Base-by-base conservation (phyloP, 1,140 invertebrate species). In the Lamellibrachia luymesi region DNA sequence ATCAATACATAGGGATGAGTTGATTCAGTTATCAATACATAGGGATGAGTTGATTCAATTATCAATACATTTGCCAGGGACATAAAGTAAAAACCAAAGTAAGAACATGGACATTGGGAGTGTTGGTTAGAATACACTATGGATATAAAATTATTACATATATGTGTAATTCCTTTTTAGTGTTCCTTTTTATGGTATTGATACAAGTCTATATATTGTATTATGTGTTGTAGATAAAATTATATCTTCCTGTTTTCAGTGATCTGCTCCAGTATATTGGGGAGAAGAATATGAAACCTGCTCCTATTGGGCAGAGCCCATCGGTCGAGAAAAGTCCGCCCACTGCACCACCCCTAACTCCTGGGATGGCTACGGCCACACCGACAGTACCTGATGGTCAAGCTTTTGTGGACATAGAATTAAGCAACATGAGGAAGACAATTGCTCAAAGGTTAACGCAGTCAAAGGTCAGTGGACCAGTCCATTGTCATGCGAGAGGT, bases 361-460 rank as follows among this genome's bases (percentile, higher is more conserved):
- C 95, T 56, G 92, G 94, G 27, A 1, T 56, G 13, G 64, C 64
- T 22, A 17, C 13, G 17, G 6, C 64, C 7, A 22, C 92, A 91
- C 91, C 96, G 64, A 91, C 91, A 38, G 92, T 94, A 51, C 91
- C 94, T 92, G 92, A 94, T 80, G 94, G 95, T 90, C 50, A 95
- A 17, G 94, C 94, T 7, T 98, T 97, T 95, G 96, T 97, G 64
- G 99, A 99, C 96, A 97, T 98, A 93, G 98, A 98, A 8, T 96
- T 99, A 56, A 98, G 98, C 0, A 98, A 97, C 95, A 99, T 99
- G 96, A 97, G 99, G 92, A 97, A 97, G 94, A 94, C 95, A 38
- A 96, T 99, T 95, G 99, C 99, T 5, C 98, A 98, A 96, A 96
- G 99, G 94, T 97, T 99, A 17, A 96, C 98, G 1, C 97, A 98